A percentile compares a stretch with the other conserved stretches of the same genome.
These are phyloP conservation scores for Lypha dubia DNA, from an alignment of 2,888 invertebrate species.

Conservation along the genomic window DNA sequence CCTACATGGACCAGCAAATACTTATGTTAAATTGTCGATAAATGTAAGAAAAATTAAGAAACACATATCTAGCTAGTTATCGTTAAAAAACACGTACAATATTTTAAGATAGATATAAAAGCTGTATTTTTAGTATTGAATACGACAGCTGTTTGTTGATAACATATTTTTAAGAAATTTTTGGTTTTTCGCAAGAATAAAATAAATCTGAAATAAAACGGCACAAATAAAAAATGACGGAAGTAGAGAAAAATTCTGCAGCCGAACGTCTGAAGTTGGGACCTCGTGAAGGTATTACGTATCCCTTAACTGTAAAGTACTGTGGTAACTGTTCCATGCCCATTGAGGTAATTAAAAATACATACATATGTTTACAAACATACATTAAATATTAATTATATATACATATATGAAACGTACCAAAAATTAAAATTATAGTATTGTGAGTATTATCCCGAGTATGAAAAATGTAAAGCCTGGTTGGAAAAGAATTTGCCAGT, in stretches of 20 bases:
- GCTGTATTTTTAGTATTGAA: background rate
- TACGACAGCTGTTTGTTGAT: conserved; percentile 33
- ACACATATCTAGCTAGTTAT: background rate
- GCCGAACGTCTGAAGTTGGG: conserved; percentile 85
- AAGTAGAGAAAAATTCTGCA: conserved; percentile 85
- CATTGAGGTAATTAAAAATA: conserved; percentile 87
- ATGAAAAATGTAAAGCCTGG: conserved; percentile 99
- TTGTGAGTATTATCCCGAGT: conserved; percentile 98
- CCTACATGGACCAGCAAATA: no score
- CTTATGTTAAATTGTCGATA: no score
- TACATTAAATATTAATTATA: background rate
- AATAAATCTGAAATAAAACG: conserved; percentile 5
- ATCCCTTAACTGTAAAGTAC: conserved; percentile 93
- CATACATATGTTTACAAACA: background rate
- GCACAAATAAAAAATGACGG: conserved; percentile 84
- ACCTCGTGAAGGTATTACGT: conserved; percentile 89
- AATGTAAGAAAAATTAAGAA: background rate
- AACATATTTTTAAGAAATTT: background rate
- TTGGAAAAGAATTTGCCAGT: conserved; percentile 96
- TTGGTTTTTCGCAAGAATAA: background rate
- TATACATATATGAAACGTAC: background rate
- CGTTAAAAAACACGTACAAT: background rate
- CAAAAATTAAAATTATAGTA: conserved; percentile 86
- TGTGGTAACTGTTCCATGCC: conserved; percentile 98
- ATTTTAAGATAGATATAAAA: background rate